phyloP scores from a whole-genome alignment of 1,140 invertebrate genomes.

The Diuraphis noxia region DNA sequence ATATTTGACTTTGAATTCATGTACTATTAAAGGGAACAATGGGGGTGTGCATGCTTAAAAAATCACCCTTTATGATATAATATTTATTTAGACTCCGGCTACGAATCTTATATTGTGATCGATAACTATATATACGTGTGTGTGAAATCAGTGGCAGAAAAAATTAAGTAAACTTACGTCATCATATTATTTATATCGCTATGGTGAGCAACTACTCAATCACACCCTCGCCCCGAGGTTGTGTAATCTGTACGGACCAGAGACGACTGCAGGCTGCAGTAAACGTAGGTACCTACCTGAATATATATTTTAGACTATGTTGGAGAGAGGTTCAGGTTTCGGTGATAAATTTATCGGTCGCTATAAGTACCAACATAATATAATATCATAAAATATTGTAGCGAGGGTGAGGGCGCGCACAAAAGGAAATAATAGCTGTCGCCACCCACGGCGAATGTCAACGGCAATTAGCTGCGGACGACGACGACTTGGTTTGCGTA shows the following conservation, averaged over 20 bases:
- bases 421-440: neutral
- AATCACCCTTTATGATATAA: too few relatives aligned
- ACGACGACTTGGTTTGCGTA: neutral
- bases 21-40: too few relatives aligned
- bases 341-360: neutral
- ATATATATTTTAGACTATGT: neutral
- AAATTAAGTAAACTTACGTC: neutral
- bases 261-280: neutral
- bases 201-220: neutral
- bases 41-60: too few relatives aligned
- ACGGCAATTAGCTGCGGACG: conserved; percentile 24
- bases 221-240: neutral
- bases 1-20: too few relatives aligned
- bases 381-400: neutral
- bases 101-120: too few relatives aligned
- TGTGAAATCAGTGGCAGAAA: too few relatives aligned
- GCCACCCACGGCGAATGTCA: conserved; percentile 44
- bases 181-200: neutral
- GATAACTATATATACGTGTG: too few relatives aligned
- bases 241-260: neutral
- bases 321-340: neutral
- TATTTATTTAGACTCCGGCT: too few relatives aligned
- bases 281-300: neutral
- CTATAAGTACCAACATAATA: neutral
- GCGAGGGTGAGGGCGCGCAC: neutral